A percentile compares a stretch with the other conserved stretches of the same genome.
Evolutionary conservation across 2,888 invertebrate species (phyloP).

Genomic region (Plebejus anna): DNA sequence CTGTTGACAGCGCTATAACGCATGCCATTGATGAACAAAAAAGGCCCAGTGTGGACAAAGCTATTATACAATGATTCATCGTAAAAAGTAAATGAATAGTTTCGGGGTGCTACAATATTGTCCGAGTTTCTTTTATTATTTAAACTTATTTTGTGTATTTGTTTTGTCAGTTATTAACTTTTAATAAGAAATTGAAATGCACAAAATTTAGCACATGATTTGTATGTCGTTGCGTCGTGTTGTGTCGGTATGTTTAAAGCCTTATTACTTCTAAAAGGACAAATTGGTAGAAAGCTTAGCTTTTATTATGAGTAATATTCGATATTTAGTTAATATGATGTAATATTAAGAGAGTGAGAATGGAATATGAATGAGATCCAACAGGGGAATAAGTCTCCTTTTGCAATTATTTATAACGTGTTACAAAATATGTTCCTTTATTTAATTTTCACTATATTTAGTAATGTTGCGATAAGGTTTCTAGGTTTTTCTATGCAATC

Average conservation of each 20-base stretch:
- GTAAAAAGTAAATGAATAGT: neutral
- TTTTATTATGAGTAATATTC: slow-evolving; percentile 13
- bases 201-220: slow-evolving; percentile 2
- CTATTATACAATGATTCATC: neutral
- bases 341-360: neutral
- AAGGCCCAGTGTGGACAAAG: too few relatives aligned
- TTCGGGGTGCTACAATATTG: neutral
- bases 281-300: slow-evolving; percentile 23
- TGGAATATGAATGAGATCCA: neutral
- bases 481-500: neutral
- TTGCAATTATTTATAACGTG: neutral
- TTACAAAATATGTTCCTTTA: neutral
- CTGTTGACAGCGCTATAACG: too few relatives aligned
- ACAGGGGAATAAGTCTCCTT: neutral
- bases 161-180: neutral
- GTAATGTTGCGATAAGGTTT: neutral
- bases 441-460: neutral
- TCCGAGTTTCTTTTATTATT: neutral
- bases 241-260: slow-evolving; percentile 9
- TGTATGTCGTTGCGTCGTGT: slow-evolving; percentile 19
- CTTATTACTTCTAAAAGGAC: neutral
- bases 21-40: too few relatives aligned
- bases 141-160: neutral
- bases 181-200: neutral
- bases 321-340: neutral